Base-by-base conservation (phyloP, 2,888 invertebrate genomes). In the Ectemnius lituratus region DNA sequence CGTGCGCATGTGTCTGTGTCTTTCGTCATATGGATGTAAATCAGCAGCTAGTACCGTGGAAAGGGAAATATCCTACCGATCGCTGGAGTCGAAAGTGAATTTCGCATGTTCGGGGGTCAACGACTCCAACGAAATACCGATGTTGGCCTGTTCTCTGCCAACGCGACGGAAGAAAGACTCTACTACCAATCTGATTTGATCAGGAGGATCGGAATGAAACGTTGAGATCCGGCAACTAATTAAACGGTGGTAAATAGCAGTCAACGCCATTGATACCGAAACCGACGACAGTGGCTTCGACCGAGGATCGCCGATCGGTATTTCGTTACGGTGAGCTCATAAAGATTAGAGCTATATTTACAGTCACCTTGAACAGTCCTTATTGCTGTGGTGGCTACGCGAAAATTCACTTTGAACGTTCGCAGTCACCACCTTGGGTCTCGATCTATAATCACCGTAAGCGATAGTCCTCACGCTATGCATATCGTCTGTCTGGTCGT, bases 11-110 rank as follows among this genome's bases (percentile, higher is more conserved):
- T 8, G 37, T 8, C 6, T 8, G 2, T 4, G 16, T 57, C 66
- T 67, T 74, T 60, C 56, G 66, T 66, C 65, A 45, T 0, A 6
- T 23, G 27, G 52, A 49, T 46, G 20, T 46, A 16, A 23, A 61
- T 61, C 46, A 18, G 28, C 27, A 8, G 47, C 28, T 6, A 4
- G 23, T 16, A 23, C 37, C 72, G 72, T 63, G 27, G 60, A 20
- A 14, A 62, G 27, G 28, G 28, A 13, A 45, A 8, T 27, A 37
- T 37, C 37, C 8, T 1, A 23, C 58, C 70, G 70, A 70, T 74
- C 52, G 46, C 65, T 70, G 49, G 67, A 70, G 67, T 72, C 69
- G 77, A 80, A 79, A 79, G 80, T 79, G 77, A 80, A 79, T 80
- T 75, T 77, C 65, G 73, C 76, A 56, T 58, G 66, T 20, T 27